These are phyloP conservation scores for Xiphias gladius DNA, from an alignment of 2,113 vertebrate species.

Conservation along the genomic window DNA sequence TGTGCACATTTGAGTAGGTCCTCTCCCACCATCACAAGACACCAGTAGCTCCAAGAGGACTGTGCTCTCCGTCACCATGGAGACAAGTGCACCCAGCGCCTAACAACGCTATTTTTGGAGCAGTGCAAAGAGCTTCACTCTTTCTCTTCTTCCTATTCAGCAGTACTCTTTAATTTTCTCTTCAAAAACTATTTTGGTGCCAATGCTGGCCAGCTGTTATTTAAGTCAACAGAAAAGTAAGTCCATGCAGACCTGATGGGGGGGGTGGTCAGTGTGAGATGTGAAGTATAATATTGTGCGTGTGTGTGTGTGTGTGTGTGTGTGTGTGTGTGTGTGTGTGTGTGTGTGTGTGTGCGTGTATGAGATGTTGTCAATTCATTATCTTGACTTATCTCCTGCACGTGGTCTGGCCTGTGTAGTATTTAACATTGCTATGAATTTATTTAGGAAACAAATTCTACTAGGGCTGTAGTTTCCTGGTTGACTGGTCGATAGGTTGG, in stretches of 20 bases:
- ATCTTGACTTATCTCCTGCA: neutral
- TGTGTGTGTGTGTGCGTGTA: neutral
- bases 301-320: neutral
- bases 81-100: conserved; percentile 85
- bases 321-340: neutral
- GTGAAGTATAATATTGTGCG: neutral
- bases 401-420: neutral
- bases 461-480: no score
- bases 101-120: conserved; percentile 88
- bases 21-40: conserved; percentile 82
- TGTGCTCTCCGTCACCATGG: conserved; percentile 84
- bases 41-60: conserved; percentile 81
- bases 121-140: conserved; percentile 81
- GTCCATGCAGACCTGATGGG: conserved; percentile 21
- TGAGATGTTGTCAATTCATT: neutral
- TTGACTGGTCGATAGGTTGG: no score
- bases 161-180: conserved; percentile 75
- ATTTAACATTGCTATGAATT: conserved; percentile 5
- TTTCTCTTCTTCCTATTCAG: conserved; percentile 76
- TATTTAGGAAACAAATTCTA: conserved; percentile 6
- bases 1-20: conserved; percentile 63
- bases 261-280: neutral
- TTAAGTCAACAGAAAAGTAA: conserved; percentile 57
- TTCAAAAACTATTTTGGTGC: conserved; percentile 67
- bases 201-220: conserved; percentile 68